Base-by-base conservation (phyloP, 2,888 invertebrate genomes). In the Andrena camellia region DNA sequence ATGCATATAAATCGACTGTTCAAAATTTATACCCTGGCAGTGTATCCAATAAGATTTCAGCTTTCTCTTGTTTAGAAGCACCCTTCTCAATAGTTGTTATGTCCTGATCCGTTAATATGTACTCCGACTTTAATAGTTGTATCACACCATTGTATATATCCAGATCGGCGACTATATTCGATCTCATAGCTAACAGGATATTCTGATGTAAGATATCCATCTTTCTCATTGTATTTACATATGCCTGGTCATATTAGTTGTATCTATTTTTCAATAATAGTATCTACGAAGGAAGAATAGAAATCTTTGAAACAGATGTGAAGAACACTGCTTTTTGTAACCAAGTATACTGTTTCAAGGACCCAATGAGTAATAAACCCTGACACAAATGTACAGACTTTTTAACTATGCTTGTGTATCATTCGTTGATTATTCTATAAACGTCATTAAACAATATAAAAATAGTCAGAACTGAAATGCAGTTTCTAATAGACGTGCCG, bases 111-210 rank as follows among this genome's bases (percentile, higher is more conserved):
- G 68, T 86, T 75, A 94, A 86, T 63, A 93, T 91, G 20, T 86
- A 88, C 50, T 91, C 90, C 6, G 81, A 76, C 8, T 73, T 84
- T 52, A 94, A 75, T n/a, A 89, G 87, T 48, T 84, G 33, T 68
- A 93, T 81, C 31, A 94, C 89, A 2, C 90, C 91, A 87, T 94
- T 93, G 57, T 89, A 71, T 8, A 94, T 90, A 85, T 94, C 90
- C 26, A 94, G 70, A 82, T 93, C 93, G 31, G 90, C 88, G 20
- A 91, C 71, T 69, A 93, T 90, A 50, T 76, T 84, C 2, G 69
- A 82, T 29, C 89, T 84, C 60, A 91, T 76, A 23, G 62, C 78
- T 59, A 13, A 74, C 23, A 93, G 88, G 72, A 93, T 90, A 13
- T 92, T 84, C 72, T 80, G 67, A 75, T 93, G 91, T 59, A 80